Evolutionary conservation across 2,797 vertebrate genomes (phyloP).

Genomic region (Myoxocephalus aenaeus): DNA sequence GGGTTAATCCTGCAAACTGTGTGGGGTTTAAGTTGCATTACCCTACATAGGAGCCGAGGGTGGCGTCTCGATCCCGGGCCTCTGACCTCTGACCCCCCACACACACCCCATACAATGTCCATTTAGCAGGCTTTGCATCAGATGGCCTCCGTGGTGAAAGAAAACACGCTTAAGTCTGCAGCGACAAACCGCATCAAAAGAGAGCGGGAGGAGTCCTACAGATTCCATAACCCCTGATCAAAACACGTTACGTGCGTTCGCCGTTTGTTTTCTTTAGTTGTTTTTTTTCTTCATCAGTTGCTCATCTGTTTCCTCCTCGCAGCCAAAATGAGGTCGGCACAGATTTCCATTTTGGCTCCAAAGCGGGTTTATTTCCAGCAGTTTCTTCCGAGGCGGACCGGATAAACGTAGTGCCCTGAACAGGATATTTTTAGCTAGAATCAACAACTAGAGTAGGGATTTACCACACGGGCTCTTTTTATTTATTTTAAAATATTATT

Average conservation of each 20-base stretch:
- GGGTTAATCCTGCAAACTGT: slow-evolving; percentile 72
- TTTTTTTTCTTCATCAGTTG: slow-evolving; percentile 53
- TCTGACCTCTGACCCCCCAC: slow-evolving; percentile 47
- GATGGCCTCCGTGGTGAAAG: slow-evolving; percentile 36
- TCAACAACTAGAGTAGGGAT: slow-evolving; percentile 60
- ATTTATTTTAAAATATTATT: not conserved
- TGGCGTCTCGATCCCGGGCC: slow-evolving; percentile 46
- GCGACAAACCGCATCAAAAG: not conserved
- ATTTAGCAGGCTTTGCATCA: slow-evolving; percentile 43
- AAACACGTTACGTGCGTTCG: slow-evolving; percentile 56
- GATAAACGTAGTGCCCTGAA: slow-evolving; percentile 70
- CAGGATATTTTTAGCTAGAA: slow-evolving; percentile 68
- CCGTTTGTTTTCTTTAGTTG: not conserved
- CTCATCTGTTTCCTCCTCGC: slow-evolving; percentile 56
- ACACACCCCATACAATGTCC: slow-evolving; percentile 17
- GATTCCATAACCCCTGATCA: slow-evolving; percentile 70
- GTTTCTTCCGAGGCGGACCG: slow-evolving; percentile 56
- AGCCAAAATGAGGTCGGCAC: slow-evolving; percentile 70
- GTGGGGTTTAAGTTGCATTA: slow-evolving; percentile 67
- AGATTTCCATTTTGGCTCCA: slow-evolving; percentile 68
- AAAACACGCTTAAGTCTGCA: slow-evolving; percentile 54
- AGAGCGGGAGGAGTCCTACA: slow-evolving; percentile 48
- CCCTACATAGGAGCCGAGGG: slow-evolving; percentile 47
- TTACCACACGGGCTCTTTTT: slow-evolving; percentile 45
- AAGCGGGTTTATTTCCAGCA: slow-evolving; percentile 69